A percentile compares a stretch with the other conserved stretches of the same genome.
phyloP scores from a whole-genome alignment of 2,888 invertebrate species.

The Melinaea menophilus region DNA sequence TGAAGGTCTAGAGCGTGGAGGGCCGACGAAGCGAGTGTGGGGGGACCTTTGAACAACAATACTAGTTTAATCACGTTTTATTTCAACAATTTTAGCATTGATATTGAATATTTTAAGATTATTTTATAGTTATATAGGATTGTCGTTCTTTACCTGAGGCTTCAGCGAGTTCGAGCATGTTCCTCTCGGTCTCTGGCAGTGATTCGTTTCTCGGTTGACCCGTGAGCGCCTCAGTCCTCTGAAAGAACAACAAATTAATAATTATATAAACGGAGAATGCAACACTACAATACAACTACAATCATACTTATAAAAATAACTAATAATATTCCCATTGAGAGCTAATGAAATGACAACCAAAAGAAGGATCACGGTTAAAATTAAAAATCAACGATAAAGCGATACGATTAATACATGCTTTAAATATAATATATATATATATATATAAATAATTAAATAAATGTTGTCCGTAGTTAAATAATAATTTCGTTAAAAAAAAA shows the following conservation, averaged over 20 bases:
- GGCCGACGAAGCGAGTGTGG: slow-evolving; percentile 73
- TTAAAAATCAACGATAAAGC: slow-evolving; percentile 6
- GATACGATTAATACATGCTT: slow-evolving; percentile 13
- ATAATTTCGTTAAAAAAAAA: slow-evolving; percentile 33
- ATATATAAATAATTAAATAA: slow-evolving; percentile 2
- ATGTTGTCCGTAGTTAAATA: slow-evolving; percentile 28
- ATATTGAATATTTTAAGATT: no score
- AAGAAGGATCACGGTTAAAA: not conserved
- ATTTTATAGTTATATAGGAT: no score
- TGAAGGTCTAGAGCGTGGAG: slow-evolving; percentile 72
- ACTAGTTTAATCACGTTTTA: slow-evolving; percentile 17
- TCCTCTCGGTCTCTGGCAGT: slow-evolving; percentile 63
- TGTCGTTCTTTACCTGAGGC: slow-evolving; percentile 52
- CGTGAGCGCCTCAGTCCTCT: slow-evolving; percentile 56
- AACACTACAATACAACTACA: slow-evolving; percentile 11
- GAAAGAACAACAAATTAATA: slow-evolving; percentile 25
- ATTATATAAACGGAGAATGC: not conserved
- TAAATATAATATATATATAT: not conserved
- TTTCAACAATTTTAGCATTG: not conserved
- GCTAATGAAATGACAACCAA: slow-evolving; percentile 2
- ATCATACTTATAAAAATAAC: slow-evolving; percentile 16
- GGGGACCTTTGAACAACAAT: slow-evolving; percentile 62
- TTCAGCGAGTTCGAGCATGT: slow-evolving; percentile 61
- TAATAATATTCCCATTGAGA: slow-evolving; percentile 9
- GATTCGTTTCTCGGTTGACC: slow-evolving; percentile 56